Evolutionary conservation across 2,888 invertebrate genomes (phyloP), one percentile per base, ranked within the genome.

Genomic region (Leptogaster cylindrica): DNA sequence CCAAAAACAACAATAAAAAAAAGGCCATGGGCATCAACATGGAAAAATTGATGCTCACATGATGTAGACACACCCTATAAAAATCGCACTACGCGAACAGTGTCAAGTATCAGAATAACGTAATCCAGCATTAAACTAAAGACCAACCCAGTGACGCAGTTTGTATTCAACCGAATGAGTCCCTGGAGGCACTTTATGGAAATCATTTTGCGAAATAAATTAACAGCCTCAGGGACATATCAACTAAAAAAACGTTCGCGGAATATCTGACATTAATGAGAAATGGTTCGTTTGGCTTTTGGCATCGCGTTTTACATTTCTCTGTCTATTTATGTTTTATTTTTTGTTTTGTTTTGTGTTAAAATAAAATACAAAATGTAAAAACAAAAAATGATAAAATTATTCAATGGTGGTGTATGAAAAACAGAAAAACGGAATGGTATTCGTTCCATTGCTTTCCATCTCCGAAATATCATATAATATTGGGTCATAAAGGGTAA

Each of bases 161-260:
- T 68, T 66, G 65, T 61, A 66, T 65, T 66, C 61, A 68, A 66
- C 66, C 36, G 51, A 65, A 48, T 48, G 64, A 64, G 64, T 64
- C 64, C 64, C 64, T 64, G 48, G 48, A 48, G 64, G 64, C 64
- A 50, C 31, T 64, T 68, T 68, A 77, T 76, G 77, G 76, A 77
- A 77, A 77, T 77, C 74, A 77, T 77, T 77, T 77, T 77, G 77
- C 76, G 76, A 77, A 77, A 77, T 77, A 77, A 77, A 77, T 77
- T 77, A 77, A 77, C 48, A 74, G 74, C 77, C 77, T 72, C 74
- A 72, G 76, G 77, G 76, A 76, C 23, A 36, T 36, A 64, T 64
- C 64, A 64, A 48, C 64, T 64, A 64, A 48, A 64, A n/a, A 48
- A 50, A 64, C 48, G 48, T 64, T 64, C 48, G 46, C 36, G 36